Base-by-base conservation (phyloP, 2,888 invertebrate genomes). In the Limenitis arthemis region DNA sequence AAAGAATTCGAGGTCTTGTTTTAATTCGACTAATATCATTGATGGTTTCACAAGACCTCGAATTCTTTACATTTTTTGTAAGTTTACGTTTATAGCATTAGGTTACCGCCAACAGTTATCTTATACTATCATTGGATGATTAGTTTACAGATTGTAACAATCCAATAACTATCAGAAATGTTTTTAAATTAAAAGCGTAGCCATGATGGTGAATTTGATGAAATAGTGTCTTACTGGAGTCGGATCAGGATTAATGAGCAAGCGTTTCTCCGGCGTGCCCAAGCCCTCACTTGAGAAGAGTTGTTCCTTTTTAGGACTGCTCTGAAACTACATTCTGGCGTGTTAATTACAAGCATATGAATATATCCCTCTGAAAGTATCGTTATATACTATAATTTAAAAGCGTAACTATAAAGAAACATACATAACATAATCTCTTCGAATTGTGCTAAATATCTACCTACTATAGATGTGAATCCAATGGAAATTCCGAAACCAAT, bases 191-290 rank as follows among this genome's bases (percentile, higher is more conserved):
- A 49, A 8, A 54, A 52, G 58, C 60, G 39, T 52, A 54, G 55
- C 58, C 48, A 54, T 29, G 49, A 42, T 42, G 51, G 47, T 42
- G 53, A 39, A 36, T 56, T 53, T 41, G 44, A 44, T 44, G 55
- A 12, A 53, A 56, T 49, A 59, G 57, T 58, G 64, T 72, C 87
- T 86, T 86, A 87, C 87, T 75, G 86, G 83, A 67, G 86, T 77
- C 52, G 78, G 77, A 57, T 87, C 86, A 61, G 86, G 86, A 69
- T 86, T 82, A 70, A 87, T 79, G 70, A 87, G 85, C 76, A 87
- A 80, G 71, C 85, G 76, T 73, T 85, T 86, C 75, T 87, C 87
- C 66, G 87, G 87, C 65, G 85, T 72, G 67, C 70, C 80, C 55
- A 74, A 73, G 58, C 73, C 86, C 61, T 85, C 85, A 62, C 70